Evolutionary conservation across 2,113 vertebrate genomes (phyloP).

Genomic region (Lonchura striata): DNA sequence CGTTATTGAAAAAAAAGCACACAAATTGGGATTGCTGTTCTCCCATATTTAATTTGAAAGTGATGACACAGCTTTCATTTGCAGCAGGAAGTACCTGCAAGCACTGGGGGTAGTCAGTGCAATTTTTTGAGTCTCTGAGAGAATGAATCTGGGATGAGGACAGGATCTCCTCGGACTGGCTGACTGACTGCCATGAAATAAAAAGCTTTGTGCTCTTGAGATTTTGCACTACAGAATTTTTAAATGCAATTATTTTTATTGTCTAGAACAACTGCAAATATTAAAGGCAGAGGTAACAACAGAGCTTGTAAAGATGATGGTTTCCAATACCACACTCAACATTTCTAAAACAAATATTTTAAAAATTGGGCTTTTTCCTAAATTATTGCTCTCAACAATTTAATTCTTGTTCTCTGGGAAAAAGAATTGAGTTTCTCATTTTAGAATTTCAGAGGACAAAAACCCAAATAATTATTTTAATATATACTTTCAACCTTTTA

Average conservation of each 20-base stretch:
- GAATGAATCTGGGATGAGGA: background rate
- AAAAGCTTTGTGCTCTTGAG: background rate
- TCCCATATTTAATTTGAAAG: background rate
- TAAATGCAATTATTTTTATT: background rate
- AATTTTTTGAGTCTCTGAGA: background rate
- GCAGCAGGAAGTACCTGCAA: background rate
- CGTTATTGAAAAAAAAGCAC: background rate
- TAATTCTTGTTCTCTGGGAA: background rate
- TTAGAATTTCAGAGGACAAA: background rate
- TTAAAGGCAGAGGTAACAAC: background rate
- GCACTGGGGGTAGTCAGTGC: background rate
- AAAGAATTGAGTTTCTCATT: background rate
- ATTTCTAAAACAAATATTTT: background rate
- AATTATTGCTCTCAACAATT: background rate
- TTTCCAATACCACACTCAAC: background rate
- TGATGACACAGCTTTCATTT: background rate
- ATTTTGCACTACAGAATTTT: background rate
- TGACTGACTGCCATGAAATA: background rate
- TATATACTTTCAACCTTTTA: background rate
- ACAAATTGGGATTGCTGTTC: background rate
- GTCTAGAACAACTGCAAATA: background rate
- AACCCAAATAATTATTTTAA: background rate
- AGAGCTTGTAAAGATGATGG: background rate
- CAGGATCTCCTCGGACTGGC: background rate
- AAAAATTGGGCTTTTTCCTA: background rate